phyloP scores from a whole-genome alignment of 2,797 vertebrate genomes.

The Taeniopygia guttata region DNA sequence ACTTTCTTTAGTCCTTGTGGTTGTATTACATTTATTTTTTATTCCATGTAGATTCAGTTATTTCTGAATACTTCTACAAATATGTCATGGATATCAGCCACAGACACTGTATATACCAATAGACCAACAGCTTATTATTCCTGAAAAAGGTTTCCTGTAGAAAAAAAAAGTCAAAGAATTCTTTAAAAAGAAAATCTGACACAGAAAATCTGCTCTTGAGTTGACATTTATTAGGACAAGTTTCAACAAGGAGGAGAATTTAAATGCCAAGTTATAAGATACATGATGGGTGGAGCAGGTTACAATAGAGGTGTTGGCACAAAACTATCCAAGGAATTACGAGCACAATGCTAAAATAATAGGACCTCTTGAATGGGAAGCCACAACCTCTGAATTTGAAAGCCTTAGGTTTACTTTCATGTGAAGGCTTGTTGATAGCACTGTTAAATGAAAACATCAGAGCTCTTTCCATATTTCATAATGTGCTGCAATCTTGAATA shows the following conservation, averaged over 20 bases:
- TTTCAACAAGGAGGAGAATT: slow-evolving; percentile 26
- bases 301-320: slow-evolving; percentile 20
- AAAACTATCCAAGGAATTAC: not conserved
- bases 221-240: slow-evolving; percentile 24
- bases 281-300: not conserved
- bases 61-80: not conserved
- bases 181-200: not conserved
- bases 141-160: not conserved
- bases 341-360: slow-evolving; percentile 15
- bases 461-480: not conserved
- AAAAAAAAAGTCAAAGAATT: not conserved
- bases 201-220: not conserved
- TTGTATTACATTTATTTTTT: not conserved
- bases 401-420: not conserved
- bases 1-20: not conserved
- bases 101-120: not conserved
- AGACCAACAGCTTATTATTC: not conserved
- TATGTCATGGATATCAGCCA: not conserved
- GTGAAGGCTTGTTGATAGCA: not conserved
- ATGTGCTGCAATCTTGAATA: not conserved
- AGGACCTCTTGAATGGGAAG: slow-evolving; percentile 7
- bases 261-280: not conserved
- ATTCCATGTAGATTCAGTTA: not conserved
- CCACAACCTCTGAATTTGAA: not conserved
- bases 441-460: not conserved